A percentile compares a stretch with the other conserved stretches of the same genome.
Evolutionary conservation across 2,888 invertebrate species (phyloP).

Genomic region (Cephus pygmeus): DNA sequence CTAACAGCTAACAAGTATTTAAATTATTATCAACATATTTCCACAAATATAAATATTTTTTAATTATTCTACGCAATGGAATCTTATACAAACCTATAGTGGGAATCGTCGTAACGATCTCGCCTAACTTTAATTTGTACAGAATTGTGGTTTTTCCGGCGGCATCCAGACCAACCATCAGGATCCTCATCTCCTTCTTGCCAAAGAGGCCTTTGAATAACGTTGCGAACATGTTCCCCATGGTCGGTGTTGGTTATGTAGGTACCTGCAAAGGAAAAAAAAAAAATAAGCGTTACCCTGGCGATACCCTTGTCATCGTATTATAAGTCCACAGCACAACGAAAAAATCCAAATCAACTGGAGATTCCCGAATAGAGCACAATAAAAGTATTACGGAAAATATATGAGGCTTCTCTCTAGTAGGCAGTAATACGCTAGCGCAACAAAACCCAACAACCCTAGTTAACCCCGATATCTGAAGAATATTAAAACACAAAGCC

Average conservation of each 20-base stretch:
- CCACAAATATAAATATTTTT: background rate
- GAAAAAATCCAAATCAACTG: background rate
- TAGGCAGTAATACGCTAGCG: background rate
- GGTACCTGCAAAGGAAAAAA: constrained; percentile 66
- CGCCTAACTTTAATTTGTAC: constrained; percentile 99
- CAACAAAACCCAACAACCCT: background rate
- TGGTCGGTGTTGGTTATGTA: constrained; percentile 72
- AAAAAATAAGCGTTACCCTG: background rate
- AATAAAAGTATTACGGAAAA: background rate
- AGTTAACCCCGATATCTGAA: background rate
- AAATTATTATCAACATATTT: background rate
- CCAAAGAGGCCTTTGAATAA: constrained; percentile 99
- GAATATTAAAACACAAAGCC: background rate
- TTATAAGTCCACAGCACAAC: background rate
- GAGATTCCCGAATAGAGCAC: background rate
- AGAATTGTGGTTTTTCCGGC: constrained; percentile 99
- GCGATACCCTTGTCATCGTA: background rate
- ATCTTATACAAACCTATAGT: constrained; percentile 88
- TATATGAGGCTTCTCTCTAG: background rate
- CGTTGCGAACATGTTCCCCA: constrained; percentile 98
- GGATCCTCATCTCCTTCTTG: constrained; percentile 99
- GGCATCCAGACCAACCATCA: constrained; percentile 99
- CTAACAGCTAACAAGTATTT: background rate
- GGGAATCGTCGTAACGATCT: constrained; percentile 99
- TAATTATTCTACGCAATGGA: background rate